These are phyloP conservation scores for Escarpia spicata DNA, from an alignment of 2,888 invertebrate genomes.

Conservation along the genomic window DNA sequence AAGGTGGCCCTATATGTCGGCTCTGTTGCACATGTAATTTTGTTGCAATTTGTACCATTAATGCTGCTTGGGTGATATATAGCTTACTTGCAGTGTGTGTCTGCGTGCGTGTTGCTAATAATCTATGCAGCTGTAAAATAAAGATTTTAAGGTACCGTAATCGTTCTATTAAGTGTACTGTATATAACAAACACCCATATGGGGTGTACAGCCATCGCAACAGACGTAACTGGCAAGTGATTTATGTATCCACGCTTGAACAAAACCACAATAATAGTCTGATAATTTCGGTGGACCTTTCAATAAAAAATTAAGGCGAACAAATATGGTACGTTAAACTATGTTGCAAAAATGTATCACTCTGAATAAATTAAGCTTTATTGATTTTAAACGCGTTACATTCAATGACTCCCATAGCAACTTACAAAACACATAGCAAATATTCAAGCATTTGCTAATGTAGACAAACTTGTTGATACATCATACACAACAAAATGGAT, in stretches of 20 bases:
- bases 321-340: not conserved
- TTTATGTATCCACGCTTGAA: too few species aligned
- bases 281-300: too few species aligned
- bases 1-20: not conserved
- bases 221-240: too few species aligned
- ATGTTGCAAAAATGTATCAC: not conserved
- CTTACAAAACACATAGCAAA: not conserved
- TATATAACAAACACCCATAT: too few species aligned
- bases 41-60: not conserved
- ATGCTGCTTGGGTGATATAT: not conserved
- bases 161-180: too few species aligned
- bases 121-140: not conserved
- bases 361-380: not conserved
- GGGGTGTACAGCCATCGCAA: too few species aligned
- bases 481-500: not conserved
- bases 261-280: too few species aligned
- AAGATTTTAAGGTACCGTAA: too few species aligned
- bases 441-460: constrained; percentile 19
- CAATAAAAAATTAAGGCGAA: too few species aligned
- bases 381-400: not conserved
- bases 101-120: not conserved
- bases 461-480: constrained; percentile 24
- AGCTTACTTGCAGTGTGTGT: not conserved
- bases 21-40: not conserved
- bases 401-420: not conserved